Base-by-base conservation (phyloP, 2,888 invertebrate genomes). In the Lingula anatina region DNA sequence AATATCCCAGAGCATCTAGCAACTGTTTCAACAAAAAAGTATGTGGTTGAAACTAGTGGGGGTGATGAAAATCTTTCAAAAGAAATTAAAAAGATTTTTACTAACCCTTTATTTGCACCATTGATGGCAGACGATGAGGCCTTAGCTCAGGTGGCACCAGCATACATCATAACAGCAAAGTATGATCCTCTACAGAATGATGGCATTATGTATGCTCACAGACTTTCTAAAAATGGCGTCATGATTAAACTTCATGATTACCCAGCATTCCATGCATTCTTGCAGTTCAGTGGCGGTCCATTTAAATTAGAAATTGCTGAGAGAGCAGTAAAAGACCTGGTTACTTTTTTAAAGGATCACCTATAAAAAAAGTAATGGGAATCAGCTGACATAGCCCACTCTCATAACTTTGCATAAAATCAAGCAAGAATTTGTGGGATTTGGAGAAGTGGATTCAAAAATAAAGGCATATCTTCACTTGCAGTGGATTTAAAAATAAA, bases 121-220 rank as follows among this genome's bases (percentile, higher is more conserved):
- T 62, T 77, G 59, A 67, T 77, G 64, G 56, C 64, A 5, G 55
- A 44, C 4, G 59, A 71, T 47, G 50, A n/a, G n/a, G n/a, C n/a
- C n/a, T n/a, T 72, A 12, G 49, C 52, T 5, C 64, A 60, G 9
- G 54, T 74, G 36, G 72, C 78, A 1, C 60, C 64, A 28, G 63
- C 75, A 2, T 72, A 74, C 46, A 59, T 78, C 38, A 59, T 74
- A 7, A 75, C 77, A 18, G 69, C 73, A 27, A 71, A 77, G 40
- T 75, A 70, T 55, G 78, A 78, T 50, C 69, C 76, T 2, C 62
- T 76, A 9, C 56, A 77, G 2, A 78, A 78, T 54, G 78, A 78
- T 51, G 73, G 69, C 12, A 54, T 73, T 5, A 68, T 77, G 66
- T 78, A 75, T 51, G 70, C 68, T 0, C 57, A 68, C 26, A 54